Base-by-base conservation (phyloP, 2,888 invertebrate species). In the Lasioglossum zephyrum region DNA sequence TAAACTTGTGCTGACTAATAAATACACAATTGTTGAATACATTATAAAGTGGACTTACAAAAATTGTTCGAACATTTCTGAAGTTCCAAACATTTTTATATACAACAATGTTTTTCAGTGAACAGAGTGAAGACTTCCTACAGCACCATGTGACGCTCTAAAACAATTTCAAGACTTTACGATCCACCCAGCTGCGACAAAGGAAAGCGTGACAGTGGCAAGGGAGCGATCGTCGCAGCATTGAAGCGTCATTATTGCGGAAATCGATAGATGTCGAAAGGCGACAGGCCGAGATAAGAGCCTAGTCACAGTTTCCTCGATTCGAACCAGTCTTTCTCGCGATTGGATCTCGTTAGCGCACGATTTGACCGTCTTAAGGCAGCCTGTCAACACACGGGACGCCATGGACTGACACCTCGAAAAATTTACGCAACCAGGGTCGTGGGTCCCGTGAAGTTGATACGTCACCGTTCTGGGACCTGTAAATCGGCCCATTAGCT, bases 401-500 rank as follows among this genome's bases (percentile, higher is more conserved):
- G 5, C 16, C 16, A 16, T 47, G 47, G 47, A 16, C 16, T 36
- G 22, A 44, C 73, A 60, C 36, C 47, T 41, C 39, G 69, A 79
- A 80, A 66, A 80, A 69, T 85, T 85, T 74, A 74, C 85, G 79
- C 79, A 84, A 85, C 16, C 36, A 22, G 13, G 73, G 49, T 36
- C 49, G 39, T 4, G 39, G 36, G 9, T 39, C 69, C 11, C 36
- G 39, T 6, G 47, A 22, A 39, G 9, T 73, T 74, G 77, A 80
- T 77, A 66, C 53, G 76, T 73, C 70, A 47, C 22, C 44, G 22
- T 4, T 69, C 39, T 22, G 26, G 13, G 57, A 39, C 6, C 22
- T 26, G 79, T 53, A 81, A 85, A 76, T 47, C 66, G 57, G 76
- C 44, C 73, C 78, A 87, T 89, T 90, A 87, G 78, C 70, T 70